Evolutionary conservation across 2,113 vertebrate species (phyloP), one percentile per base, ranked within the genome.

Genomic region (Taurulus bubalis): DNA sequence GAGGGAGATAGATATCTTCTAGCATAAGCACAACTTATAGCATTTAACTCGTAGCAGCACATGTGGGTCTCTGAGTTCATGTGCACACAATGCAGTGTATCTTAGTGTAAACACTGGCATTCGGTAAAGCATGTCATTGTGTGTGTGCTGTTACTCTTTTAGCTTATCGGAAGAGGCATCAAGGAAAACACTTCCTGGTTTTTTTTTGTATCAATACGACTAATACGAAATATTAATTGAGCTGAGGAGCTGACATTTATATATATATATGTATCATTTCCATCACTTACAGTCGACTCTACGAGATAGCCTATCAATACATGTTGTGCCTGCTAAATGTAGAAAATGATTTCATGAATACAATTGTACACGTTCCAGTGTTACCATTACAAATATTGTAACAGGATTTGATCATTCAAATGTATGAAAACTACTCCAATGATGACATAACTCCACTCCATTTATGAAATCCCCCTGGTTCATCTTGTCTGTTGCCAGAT

Each of bases 391-490:
- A 66, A 66, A 38, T 22, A 38, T 14, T 32, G 12, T n/a, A 51
- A 53, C 15, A 62, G 49, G 24, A 28, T 49, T 38, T 47, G 49
- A 4, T 58, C 2, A 65, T 45, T 2, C 30, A 42, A 55, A 62
- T 49, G 3, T 4, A 26, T n/a, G 32, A 42, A 30, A 55, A 16
- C 9, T 49, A 62, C 14, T 38, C 3, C 6, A 6, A 34, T 34
- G 34, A 34, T 34, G 63, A 71, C 63, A 77, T 58, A 56, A 63
- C 6, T 53, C 72, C 26, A 59, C 71, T 79, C 8, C 51, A 82
- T 70, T 69, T 85, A 82, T 53, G 68, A 82, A 84, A 77, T 59
- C 45, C 82, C 73, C 80, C 83, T 69, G 3, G 58, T 78, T 82
- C 84, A 69, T 82, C 77, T 77, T 77, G 47, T 59, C 60, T 59